A percentile compares a stretch with the other conserved stretches of the same genome.
phyloP scores from a whole-genome alignment of 2,888 invertebrate genomes.

The Theretra japonica region DNA sequence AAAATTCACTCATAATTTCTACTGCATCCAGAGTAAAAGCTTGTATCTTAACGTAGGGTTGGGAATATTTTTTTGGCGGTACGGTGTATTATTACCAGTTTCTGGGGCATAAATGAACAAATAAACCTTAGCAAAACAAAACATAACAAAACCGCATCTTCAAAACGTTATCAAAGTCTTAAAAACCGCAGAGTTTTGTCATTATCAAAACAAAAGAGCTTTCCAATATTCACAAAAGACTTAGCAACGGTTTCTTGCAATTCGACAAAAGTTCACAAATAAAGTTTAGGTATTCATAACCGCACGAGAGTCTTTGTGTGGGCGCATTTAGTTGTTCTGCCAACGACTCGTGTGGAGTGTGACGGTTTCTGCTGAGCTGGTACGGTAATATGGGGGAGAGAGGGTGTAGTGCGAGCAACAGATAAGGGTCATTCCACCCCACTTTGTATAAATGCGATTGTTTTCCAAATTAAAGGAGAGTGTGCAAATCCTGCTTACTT shows the following conservation, averaged over 20 bases:
- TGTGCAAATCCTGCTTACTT: conserved; percentile 44
- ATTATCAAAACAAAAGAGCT: conserved; percentile 15
- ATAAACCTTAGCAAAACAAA: neutral
- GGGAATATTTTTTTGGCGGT: too few species aligned
- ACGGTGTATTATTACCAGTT: too few species aligned
- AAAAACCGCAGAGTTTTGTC: conserved; percentile 37
- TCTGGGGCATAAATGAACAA: too few species aligned
- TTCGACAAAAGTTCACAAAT: conserved; percentile 53
- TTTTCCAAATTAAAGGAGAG: conserved; percentile 43
- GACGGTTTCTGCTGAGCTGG: conserved; percentile 53
- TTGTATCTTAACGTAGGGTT: too few species aligned
- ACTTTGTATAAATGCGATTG: conserved; percentile 51
- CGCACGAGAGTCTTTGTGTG: conserved; percentile 58
- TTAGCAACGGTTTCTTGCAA: conserved; percentile 39
- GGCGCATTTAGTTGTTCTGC: conserved; percentile 49
- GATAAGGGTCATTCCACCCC: conserved; percentile 50
- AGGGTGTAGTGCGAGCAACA: conserved; percentile 50
- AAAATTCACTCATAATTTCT: too few species aligned
- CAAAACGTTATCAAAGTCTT: conserved; percentile 36
- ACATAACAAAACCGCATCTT: conserved; percentile 20
- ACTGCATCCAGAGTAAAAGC: too few species aligned
- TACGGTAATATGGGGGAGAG: conserved; percentile 41
- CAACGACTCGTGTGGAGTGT: conserved; percentile 46
- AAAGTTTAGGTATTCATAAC: conserved; percentile 66
- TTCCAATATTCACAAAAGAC: conserved; percentile 31